Evolutionary conservation across 2,888 invertebrate species (phyloP), one percentile per base, ranked within the genome.

Genomic region (Thelaira solivaga): DNA sequence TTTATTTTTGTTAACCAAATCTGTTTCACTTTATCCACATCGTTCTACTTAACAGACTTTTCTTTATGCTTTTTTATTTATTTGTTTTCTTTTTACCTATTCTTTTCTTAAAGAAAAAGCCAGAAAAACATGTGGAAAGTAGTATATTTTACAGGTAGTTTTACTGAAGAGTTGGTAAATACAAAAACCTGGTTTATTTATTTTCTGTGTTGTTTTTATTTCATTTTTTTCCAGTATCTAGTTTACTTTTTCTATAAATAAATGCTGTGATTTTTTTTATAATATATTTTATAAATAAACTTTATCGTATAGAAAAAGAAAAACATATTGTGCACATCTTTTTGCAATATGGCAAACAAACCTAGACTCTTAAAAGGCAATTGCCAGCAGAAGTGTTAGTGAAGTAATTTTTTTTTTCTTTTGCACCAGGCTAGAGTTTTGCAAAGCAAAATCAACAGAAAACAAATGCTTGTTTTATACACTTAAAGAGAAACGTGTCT

Each of bases 11-110:
- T 55, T 49, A 18, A 34, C 67, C 57, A 49, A 49, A 69, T 55
- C 49, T 64, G 34, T 64, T 69, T 59, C 64, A 49, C 31, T 41
- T 49, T 49, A 11, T 24, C 22, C 47, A 31, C 47, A 69, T 69
- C 69, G 69, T 76, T 69, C 57, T 43, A 69, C 59, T 76, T 76
- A n/a, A 8, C 34, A 34, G 41, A 59, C 20, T 7, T 16, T n/a
- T n/a, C n/a, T n/a, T n/a, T n/a, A n/a, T n/a, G 34, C 13, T 7
- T 49, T 39, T 49, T 57, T 39, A 22, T 29, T 20, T 24, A 2
- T 29, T 31, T 24, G 41, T 6, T 51, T 59, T n/a, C 22, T 26
- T 20, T 24, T 11, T 47, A 8, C 3, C 4, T 49, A n/a, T 57
- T n/a, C n/a, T n/a, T n/a, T n/a, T n/a, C n/a, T 4, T 47, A 22